Evolutionary conservation across 2,797 vertebrate genomes (phyloP).

Genomic region (Pseudochromis fuscus): DNA sequence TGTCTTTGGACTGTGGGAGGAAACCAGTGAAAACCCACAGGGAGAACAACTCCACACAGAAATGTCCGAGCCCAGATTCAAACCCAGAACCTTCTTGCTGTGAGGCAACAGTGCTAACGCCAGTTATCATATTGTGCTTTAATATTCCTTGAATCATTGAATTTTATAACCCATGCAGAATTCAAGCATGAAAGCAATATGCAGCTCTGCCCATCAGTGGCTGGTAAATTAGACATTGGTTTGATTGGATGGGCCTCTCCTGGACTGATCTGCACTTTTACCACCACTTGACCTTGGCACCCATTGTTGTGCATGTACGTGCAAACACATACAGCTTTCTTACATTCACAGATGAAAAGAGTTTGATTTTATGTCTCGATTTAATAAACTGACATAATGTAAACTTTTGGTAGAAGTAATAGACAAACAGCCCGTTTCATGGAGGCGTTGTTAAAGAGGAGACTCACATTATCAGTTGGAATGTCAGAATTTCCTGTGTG

Average conservation of each 20-base stretch:
- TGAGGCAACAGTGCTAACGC: no score
- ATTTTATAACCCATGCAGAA: conserved; percentile 11
- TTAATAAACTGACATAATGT: not conserved
- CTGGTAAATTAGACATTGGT: conserved; percentile 28
- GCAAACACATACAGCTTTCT: conserved; percentile 7
- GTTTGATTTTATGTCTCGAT: not conserved
- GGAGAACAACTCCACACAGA: no score
- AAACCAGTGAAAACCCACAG: no score
- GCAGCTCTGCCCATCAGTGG: conserved; percentile 2
- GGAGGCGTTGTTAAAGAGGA: not conserved
- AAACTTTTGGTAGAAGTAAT: not conserved
- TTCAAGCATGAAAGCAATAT: conserved; percentile 22
- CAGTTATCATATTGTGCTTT: conserved; percentile 1
- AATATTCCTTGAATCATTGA: conserved; percentile 23
- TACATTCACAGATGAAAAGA: not conserved
- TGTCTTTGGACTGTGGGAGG: no score
- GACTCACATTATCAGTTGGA: conserved; percentile 24
- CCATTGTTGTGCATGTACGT: conserved; percentile 12
- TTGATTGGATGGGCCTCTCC: conserved; percentile 28
- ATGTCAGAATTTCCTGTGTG: conserved; percentile 46
- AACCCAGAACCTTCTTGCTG: no score
- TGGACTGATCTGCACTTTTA: conserved; percentile 10
- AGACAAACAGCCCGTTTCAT: conserved; percentile 11
- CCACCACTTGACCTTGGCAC: conserved; percentile 3
- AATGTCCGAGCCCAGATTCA: no score